Percentiles rank a stretch among this genome's conserved stretches.
Conservation (phyloP, 2,113 vertebrate species). For the Eulemur macaco region DNA sequence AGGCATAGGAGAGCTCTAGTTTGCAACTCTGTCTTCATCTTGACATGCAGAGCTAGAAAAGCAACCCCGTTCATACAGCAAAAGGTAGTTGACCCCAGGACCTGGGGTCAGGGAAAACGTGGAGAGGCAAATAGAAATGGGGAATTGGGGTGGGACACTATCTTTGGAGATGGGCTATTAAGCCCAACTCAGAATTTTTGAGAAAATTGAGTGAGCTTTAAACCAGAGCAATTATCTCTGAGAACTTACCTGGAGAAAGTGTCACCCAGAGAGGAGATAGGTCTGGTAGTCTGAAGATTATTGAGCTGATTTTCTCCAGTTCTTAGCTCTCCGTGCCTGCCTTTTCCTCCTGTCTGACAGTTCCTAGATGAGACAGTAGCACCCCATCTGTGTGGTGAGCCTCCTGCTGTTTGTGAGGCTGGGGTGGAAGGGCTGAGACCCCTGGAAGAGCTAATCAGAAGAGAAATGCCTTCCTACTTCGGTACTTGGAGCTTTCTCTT, state of each 20-base stretch:
- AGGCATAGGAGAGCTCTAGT: background rate
- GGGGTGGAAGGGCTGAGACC: background rate
- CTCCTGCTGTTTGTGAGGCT: background rate
- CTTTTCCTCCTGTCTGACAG: background rate
- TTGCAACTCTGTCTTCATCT: background rate
- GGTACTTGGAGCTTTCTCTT: background rate
- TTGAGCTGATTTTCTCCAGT: background rate
- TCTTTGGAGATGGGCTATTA: background rate
- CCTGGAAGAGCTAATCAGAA: background rate
- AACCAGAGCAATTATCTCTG: background rate
- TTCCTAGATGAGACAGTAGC: background rate
- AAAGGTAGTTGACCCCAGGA: background rate
- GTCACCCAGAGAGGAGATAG: background rate
- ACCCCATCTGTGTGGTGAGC: background rate
- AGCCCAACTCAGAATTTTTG: background rate
- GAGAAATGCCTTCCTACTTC: background rate
- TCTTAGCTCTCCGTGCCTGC: background rate
- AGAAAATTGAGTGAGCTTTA: background rate
- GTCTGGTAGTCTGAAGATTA: too few relatives aligned
- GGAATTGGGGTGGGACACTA: background rate
- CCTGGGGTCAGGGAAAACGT: background rate
- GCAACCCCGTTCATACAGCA: rapidly evolving
- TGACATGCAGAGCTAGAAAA: background rate
- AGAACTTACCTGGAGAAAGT: background rate
- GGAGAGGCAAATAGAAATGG: background rate